Evolutionary conservation across 2,113 vertebrate species (phyloP).

Genomic region (Coracopsis vasa): DNA sequence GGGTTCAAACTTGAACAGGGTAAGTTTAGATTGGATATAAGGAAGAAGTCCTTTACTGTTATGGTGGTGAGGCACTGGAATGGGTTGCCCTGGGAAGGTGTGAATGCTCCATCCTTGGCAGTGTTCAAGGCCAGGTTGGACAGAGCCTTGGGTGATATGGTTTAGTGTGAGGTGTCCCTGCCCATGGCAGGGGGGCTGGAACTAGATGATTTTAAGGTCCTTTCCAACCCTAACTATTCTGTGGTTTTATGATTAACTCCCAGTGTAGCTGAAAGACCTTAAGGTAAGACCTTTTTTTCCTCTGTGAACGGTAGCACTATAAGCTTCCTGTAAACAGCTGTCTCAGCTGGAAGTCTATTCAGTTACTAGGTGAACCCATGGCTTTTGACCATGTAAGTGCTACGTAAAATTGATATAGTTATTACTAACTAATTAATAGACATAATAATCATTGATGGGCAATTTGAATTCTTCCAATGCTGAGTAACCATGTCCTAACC

Average conservation of each 20-base stretch:
- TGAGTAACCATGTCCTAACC: not conserved
- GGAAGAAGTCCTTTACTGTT: no score
- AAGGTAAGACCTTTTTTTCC: not conserved
- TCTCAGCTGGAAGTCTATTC: not conserved
- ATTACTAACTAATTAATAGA: not conserved
- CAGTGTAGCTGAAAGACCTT: not conserved
- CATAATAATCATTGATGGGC: not conserved
- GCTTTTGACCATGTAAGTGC: not conserved
- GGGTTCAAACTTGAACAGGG: no score
- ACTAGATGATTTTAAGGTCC: no score
- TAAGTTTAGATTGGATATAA: no score
- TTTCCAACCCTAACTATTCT: no score
- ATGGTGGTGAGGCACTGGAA: no score
- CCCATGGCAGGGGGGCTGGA: no score
- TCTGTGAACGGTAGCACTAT: not conserved
- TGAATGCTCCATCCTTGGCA: no score
- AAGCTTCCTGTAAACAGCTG: not conserved
- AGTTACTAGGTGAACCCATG: not conserved
- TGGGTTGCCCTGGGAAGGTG: no score
- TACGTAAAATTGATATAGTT: not conserved
- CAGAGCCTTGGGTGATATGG: no score
- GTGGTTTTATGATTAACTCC: not conserved
- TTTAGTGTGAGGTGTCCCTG: no score
- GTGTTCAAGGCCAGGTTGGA: no score
- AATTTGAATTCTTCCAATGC: not conserved